These are phyloP conservation scores for Melanogrammus aeglefinus DNA, from an alignment of 2,797 vertebrate species.

Conservation along the genomic window DNA sequence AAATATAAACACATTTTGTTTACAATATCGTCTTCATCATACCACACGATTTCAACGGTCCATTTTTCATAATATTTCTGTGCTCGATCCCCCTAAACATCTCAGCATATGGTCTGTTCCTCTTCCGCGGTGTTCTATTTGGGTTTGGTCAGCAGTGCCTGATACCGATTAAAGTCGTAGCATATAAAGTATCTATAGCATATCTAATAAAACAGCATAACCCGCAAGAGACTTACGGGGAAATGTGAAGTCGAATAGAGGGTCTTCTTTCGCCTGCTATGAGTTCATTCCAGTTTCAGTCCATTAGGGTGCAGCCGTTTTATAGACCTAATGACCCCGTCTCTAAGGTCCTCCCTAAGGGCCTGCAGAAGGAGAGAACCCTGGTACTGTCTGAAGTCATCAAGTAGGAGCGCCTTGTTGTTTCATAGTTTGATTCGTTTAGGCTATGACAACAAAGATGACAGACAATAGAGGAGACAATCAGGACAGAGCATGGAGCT, in stretches of 20 bases:
- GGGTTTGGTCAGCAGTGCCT: not conserved
- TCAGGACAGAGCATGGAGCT: not conserved
- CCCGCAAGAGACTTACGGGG: not conserved
- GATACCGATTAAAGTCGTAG: no score
- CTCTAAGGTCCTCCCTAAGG: not conserved
- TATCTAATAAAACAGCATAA: no score
- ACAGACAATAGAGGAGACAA: not conserved
- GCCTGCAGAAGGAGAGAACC: not conserved
- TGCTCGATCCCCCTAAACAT: not conserved
- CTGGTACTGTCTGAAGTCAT: not conserved
- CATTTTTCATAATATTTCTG: not conserved
- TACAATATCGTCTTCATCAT: not conserved
- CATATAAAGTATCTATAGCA: no score
- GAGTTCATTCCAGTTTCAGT: not conserved
- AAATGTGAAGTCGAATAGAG: not conserved
- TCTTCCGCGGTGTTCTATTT: not conserved
- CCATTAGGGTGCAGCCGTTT: not conserved
- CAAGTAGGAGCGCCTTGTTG: not conserved
- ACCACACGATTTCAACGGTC: not conserved
- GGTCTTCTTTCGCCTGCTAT: not conserved
- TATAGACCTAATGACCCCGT: not conserved
- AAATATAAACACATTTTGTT: not conserved
- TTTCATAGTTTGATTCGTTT: not conserved
- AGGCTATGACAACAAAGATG: not conserved
- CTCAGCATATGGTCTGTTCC: not conserved